These are phyloP conservation scores for Motacilla alba DNA, from an alignment of 2,113 vertebrate species.

Conservation along the genomic window DNA sequence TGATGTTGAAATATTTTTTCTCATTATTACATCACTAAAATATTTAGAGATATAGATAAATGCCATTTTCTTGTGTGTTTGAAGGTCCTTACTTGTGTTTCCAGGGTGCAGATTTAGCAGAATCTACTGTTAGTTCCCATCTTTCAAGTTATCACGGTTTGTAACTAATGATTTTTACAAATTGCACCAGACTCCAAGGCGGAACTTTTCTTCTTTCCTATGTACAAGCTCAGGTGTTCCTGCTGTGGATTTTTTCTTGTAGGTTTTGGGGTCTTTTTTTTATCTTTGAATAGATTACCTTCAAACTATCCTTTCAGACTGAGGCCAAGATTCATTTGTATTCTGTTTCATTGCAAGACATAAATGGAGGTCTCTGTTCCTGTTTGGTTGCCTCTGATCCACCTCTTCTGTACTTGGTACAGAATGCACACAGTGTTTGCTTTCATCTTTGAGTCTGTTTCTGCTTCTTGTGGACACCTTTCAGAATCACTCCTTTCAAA, in stretches of 20 bases:
- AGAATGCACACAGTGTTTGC: not conserved
- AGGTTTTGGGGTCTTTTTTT: not conserved
- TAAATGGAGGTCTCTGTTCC: not conserved
- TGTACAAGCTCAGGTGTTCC: not conserved
- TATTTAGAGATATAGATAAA: not conserved
- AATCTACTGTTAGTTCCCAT: not conserved
- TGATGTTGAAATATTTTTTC: not conserved
- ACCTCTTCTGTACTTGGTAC: not conserved
- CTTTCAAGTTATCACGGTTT: not conserved
- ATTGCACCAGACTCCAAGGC: not conserved
- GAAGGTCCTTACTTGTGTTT: not conserved
- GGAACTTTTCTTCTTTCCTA: not conserved
- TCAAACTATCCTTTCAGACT: not conserved
- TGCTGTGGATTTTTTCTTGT: not conserved
- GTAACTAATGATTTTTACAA: not conserved
- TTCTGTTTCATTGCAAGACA: constrained; percentile 12
- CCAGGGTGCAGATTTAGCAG: not conserved
- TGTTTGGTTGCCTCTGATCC: constrained; percentile 24
- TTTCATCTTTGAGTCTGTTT: constrained; percentile 24
- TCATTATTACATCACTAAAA: not conserved
- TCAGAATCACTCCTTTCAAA: constrained; percentile 8
- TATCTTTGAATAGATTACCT: not conserved
- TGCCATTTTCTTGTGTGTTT: not conserved
- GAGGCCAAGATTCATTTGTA: not conserved
- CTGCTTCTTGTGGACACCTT: not conserved